A percentile compares a stretch with the other conserved stretches of the same genome.
Evolutionary conservation across 2,113 vertebrate genomes (phyloP).

Genomic region (Brienomyrus brachyistius): DNA sequence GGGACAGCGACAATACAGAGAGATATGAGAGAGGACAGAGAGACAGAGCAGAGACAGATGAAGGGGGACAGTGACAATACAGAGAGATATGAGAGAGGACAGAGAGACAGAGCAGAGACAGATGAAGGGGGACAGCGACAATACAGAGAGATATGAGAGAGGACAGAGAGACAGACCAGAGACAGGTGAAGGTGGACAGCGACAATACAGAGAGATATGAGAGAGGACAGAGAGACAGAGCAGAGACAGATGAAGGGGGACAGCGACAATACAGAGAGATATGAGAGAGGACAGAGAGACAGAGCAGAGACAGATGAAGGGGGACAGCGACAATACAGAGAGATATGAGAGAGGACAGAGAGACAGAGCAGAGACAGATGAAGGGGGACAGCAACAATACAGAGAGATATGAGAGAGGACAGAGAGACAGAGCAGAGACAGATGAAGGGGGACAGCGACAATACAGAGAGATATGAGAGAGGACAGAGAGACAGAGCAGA

Average conservation of each 20-base stretch:
- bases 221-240: neutral
- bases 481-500: neutral
- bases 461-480: neutral
- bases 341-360: neutral
- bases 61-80: neutral
- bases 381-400: neutral
- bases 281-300: neutral
- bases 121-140: neutral
- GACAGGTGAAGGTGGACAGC: neutral
- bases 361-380: neutral
- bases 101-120: neutral
- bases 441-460: too few relatives aligned
- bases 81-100: neutral
- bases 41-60: neutral
- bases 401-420: neutral
- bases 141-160: neutral
- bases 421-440: neutral
- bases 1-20: neutral
- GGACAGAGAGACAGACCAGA: neutral
- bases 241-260: neutral
- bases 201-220: neutral
- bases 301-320: neutral
- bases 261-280: neutral
- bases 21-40: neutral
- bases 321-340: too few relatives aligned